A percentile compares a stretch with the other conserved stretches of the same genome.
These are phyloP conservation scores for Allophyes oxyacanthae DNA, from an alignment of 2,888 invertebrate species.

Conservation along the genomic window DNA sequence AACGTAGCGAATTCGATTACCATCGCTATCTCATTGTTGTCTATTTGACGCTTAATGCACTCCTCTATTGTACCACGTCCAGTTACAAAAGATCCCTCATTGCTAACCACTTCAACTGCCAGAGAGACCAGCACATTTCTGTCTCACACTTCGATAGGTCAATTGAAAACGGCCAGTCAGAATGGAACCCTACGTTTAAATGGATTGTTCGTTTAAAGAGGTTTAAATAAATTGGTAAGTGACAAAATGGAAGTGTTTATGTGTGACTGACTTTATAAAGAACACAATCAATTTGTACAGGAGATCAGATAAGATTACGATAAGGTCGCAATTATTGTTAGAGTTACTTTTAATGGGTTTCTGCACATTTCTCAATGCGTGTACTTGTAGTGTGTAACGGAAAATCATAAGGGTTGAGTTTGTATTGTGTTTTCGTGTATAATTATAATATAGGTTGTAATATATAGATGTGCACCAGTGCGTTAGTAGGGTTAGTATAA, in stretches of 20 bases:
- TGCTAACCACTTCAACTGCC: conserved; percentile 39
- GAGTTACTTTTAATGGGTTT: conserved; percentile 61
- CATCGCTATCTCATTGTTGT: conserved; percentile 75
- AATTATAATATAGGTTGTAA: conserved; percentile 3
- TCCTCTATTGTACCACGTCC: conserved; percentile 60
- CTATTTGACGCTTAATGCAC: conserved; percentile 75
- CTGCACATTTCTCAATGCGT: conserved; percentile 49
- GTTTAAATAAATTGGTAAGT: conserved; percentile 54
- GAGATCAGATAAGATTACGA: conserved; percentile 62
- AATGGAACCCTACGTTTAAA: conserved; percentile 52
- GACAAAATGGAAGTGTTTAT: conserved; percentile 71
- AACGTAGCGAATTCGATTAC: conserved; percentile 79
- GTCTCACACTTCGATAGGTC: conserved; percentile 36
- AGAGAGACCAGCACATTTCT: conserved; percentile 52
- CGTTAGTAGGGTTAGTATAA: too few species aligned
- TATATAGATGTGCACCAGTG: too few species aligned
- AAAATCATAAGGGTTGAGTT: conserved; percentile 29
- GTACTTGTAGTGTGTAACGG: conserved; percentile 35
- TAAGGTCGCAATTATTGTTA: conserved; percentile 59
- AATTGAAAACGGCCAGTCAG: conserved; percentile 52
- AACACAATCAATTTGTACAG: conserved; percentile 59
- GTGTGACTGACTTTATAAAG: conserved; percentile 72
- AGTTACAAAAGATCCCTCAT: conserved; percentile 56
- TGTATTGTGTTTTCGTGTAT: conserved; percentile 18
- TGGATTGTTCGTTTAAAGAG: conserved; percentile 50